A percentile compares a stretch with the other conserved stretches of the same genome.
phyloP scores from a whole-genome alignment of 1,140 invertebrate genomes.

The Triops cancriformis region DNA sequence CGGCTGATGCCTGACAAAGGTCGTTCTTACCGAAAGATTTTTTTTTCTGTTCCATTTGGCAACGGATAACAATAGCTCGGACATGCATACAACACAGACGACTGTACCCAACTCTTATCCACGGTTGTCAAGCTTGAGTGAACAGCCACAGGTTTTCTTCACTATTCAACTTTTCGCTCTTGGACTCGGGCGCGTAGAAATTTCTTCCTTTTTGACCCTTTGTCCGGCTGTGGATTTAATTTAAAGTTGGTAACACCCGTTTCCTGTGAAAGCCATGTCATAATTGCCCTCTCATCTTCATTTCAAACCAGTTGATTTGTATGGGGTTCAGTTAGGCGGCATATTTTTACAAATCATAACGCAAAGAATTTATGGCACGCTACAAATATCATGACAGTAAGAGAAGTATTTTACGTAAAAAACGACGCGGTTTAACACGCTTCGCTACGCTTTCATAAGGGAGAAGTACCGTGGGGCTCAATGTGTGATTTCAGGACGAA shows the following conservation, averaged over 20 bases:
- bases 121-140: neutral
- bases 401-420: too few species aligned
- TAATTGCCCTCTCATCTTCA: neutral
- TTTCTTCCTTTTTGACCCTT: neutral
- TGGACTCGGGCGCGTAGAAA: neutral
- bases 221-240: neutral
- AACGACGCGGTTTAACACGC: neutral
- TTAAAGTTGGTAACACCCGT: too few species aligned
- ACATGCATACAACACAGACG: neutral
- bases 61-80: neutral
- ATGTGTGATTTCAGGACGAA: too few species aligned
- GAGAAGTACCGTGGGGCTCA: too few species aligned
- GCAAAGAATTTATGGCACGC: too few species aligned
- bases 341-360: neutral
- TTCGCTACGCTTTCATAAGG: neutral
- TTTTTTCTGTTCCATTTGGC: conserved; percentile 2
- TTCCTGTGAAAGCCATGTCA: neutral
- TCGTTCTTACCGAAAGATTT: neutral
- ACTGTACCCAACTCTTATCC: neutral
- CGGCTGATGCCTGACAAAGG: neutral
- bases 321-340: neutral
- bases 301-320: neutral
- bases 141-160: neutral
- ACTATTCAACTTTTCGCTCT: neutral
- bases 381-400: too few species aligned